phyloP scores from a whole-genome alignment of 2,113 vertebrate genomes.

The Philantomba maxwellii region DNA sequence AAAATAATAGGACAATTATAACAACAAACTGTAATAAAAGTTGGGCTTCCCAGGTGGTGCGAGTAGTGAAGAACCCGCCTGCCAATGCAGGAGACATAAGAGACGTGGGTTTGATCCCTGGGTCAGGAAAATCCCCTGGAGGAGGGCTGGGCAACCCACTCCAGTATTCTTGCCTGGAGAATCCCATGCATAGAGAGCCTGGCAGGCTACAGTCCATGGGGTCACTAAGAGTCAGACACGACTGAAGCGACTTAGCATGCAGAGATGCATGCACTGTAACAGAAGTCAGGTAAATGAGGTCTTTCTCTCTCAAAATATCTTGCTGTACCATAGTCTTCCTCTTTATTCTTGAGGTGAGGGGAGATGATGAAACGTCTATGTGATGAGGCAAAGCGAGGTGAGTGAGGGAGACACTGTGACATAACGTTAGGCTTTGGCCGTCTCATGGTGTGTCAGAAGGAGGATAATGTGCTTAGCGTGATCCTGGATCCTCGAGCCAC shows the following conservation, averaged over 20 bases:
- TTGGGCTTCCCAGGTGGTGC: background rate
- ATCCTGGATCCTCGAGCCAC: background rate
- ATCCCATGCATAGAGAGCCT: background rate
- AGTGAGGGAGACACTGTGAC: background rate
- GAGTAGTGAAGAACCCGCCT: background rate
- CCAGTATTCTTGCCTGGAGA: background rate
- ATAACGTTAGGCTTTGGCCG: background rate
- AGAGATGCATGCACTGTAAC: background rate
- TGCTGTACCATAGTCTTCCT: background rate
- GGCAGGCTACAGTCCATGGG: background rate
- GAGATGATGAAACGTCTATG: background rate
- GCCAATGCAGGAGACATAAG: background rate
- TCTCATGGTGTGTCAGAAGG: background rate
- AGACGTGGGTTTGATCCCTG: background rate
- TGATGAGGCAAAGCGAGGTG: background rate
- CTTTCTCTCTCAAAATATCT: background rate
- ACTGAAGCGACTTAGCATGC: background rate
- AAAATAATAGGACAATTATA: background rate
- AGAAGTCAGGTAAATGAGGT: background rate
- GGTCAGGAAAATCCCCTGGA: background rate
- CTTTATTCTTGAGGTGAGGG: background rate
- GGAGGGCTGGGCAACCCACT: background rate
- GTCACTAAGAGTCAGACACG: background rate
- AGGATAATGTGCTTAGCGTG: background rate
- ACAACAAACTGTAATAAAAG: background rate